These are phyloP conservation scores for Hartigia nigra DNA, from an alignment of 2,888 invertebrate species.

Conservation along the genomic window DNA sequence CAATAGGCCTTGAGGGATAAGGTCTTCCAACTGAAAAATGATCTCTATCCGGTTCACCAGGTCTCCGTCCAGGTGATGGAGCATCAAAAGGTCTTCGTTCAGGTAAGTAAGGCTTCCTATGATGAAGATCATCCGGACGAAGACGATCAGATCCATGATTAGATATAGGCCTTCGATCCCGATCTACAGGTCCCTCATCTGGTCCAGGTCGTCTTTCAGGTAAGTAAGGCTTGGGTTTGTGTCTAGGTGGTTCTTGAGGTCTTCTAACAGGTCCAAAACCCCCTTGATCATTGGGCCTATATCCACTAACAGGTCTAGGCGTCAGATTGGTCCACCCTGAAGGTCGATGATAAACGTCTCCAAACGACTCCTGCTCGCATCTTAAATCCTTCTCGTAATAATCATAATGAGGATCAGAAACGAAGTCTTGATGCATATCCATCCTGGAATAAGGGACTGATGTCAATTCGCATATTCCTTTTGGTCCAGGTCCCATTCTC, in stretches of 20 bases:
- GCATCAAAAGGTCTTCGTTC: neutral
- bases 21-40: neutral
- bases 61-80: neutral
- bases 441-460: constrained; percentile 78
- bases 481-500: constrained; percentile 24
- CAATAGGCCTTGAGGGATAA: neutral
- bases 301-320: constrained; percentile 6
- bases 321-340: constrained; percentile 9
- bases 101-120: neutral
- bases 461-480: constrained; percentile 81
- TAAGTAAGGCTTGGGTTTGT: neutral
- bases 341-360: neutral
- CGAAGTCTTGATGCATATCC: constrained; percentile 73
- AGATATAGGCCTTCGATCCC: constrained; percentile 14
- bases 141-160: neutral
- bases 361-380: constrained; percentile 58
- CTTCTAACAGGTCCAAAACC: neutral
- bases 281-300: neutral
- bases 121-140: neutral
- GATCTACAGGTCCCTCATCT: constrained; percentile 3
- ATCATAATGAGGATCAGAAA: constrained; percentile 79
- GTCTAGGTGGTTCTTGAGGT: constrained; percentile 9
- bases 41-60: neutral
- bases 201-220: constrained; percentile 13
- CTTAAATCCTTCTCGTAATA: constrained; percentile 83